A percentile compares a stretch with the other conserved stretches of the same genome.
These are phyloP conservation scores for Dynastes tityus DNA, from an alignment of 2,888 invertebrate genomes.

Conservation along the genomic window DNA sequence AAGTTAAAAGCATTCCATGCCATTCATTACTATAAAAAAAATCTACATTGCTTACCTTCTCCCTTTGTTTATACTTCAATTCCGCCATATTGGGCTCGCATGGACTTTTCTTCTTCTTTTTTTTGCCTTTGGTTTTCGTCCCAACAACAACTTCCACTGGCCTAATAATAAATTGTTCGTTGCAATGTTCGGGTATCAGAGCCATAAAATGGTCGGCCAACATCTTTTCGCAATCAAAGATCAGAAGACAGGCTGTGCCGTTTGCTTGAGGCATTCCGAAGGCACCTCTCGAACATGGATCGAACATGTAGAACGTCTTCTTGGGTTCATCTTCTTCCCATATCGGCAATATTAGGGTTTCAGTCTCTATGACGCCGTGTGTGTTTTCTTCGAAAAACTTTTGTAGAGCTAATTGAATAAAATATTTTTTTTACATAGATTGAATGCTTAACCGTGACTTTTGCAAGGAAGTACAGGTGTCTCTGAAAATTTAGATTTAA, in stretches of 20 bases:
- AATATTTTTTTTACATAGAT: neutral
- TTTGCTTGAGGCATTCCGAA: constrained; percentile 69
- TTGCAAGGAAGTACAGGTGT: neutral
- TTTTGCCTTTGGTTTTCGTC: constrained; percentile 55
- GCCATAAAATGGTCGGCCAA: constrained; percentile 73
- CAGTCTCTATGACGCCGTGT: constrained; percentile 73
- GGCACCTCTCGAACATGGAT: constrained; percentile 71
- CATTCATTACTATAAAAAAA: no score
- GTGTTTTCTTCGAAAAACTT: constrained; percentile 74
- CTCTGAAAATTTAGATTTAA: no score
- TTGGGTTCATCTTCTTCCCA: constrained; percentile 72
- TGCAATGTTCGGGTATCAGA: constrained; percentile 71
- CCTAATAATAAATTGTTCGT: constrained; percentile 69
- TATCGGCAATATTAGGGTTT: constrained; percentile 70
- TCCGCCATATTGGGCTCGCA: neutral
- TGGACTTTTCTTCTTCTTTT: constrained; percentile 52
- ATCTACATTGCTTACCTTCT: neutral
- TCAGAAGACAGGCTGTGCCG: constrained; percentile 73
- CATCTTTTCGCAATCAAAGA: constrained; percentile 72
- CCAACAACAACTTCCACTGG: constrained; percentile 67
- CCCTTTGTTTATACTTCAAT: neutral
- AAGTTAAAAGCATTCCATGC: no score
- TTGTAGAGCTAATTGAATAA: constrained; percentile 68
- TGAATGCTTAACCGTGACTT: no score
- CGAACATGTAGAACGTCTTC: constrained; percentile 75